These are phyloP conservation scores for Geophilus truncorum DNA, from an alignment of 2,888 invertebrate genomes.

Conservation along the genomic window DNA sequence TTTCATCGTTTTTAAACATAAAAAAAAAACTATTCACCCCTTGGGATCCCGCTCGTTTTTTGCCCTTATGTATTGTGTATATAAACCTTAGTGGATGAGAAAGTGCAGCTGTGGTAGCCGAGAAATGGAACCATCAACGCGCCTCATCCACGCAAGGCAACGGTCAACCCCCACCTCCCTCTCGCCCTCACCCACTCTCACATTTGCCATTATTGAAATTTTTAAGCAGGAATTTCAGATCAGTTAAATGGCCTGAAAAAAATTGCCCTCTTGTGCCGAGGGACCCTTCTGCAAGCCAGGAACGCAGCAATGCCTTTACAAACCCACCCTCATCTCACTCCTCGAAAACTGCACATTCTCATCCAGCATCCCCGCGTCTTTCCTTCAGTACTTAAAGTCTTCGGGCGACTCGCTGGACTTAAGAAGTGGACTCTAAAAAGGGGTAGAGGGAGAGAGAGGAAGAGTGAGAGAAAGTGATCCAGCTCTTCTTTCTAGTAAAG, in stretches of 20 bases:
- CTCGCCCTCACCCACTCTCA: conserved; percentile 3
- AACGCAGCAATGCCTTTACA: conserved; percentile 7
- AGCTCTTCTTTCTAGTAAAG: neutral
- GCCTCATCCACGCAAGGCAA: conserved; percentile 23
- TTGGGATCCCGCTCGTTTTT: conserved; percentile 11
- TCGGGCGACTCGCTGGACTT: neutral
- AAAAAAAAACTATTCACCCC: conserved; percentile 7
- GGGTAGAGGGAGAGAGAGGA: no score
- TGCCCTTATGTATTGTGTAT: neutral
- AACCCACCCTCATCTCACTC: neutral
- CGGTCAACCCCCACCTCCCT: conserved; percentile 1
- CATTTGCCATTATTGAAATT: conserved; percentile 30
- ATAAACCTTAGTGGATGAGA: conserved; percentile 12
- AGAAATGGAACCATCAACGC: conserved; percentile 20
- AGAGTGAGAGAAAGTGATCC: no score
- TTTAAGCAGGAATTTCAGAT: conserved; percentile 31
- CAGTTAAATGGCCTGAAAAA: conserved; percentile 31
- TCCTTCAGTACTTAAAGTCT: neutral
- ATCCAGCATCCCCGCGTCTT: neutral
- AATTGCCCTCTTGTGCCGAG: conserved; percentile 25
- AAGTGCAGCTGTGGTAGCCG: conserved; percentile 16
- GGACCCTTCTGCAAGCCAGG: conserved; percentile 16
- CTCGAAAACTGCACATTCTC: neutral
- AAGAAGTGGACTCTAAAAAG: neutral
- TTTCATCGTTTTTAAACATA: conserved; percentile 20